Conservation (phyloP, 2,797 vertebrate species). For the Trichosurus vulpecula region DNA sequence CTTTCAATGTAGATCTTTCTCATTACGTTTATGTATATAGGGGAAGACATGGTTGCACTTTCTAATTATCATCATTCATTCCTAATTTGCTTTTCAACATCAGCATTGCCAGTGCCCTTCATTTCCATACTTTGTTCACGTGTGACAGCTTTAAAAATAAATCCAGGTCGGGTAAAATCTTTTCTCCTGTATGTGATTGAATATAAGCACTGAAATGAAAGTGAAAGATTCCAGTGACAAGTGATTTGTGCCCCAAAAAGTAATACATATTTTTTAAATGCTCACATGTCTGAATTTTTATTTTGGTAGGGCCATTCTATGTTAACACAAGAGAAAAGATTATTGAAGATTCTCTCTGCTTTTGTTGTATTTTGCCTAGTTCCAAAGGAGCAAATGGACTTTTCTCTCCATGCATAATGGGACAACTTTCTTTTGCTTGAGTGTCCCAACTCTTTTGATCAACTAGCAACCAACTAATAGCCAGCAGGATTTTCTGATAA, state of each 20-base stretch:
- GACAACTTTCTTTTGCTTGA: slow-evolving; percentile 11
- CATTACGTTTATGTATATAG: slow-evolving; percentile 46
- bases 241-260: slow-evolving; percentile 39
- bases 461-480: slow-evolving; percentile 31
- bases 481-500: not conserved
- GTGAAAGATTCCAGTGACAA: slow-evolving; percentile 49
- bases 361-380: not conserved
- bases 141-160: slow-evolving; percentile 66
- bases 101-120: slow-evolving; percentile 59
- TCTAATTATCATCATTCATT: slow-evolving; percentile 56
- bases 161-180: slow-evolving; percentile 57
- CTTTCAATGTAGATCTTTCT: slow-evolving; percentile 28
- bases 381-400: not conserved
- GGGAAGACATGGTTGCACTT: slow-evolving; percentile 51
- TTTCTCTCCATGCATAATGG: slow-evolving; percentile 31
- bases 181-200: slow-evolving; percentile 53
- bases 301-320: not conserved
- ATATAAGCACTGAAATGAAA: slow-evolving; percentile 51
- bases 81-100: slow-evolving; percentile 66
- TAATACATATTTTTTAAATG: slow-evolving; percentile 31
- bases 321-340: not conserved
- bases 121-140: slow-evolving; percentile 71
- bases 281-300: slow-evolving; percentile 23
- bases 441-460: not conserved
- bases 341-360: slow-evolving; percentile 30